Evolutionary conservation across 2,888 invertebrate species (phyloP), one percentile per base, ranked within the genome.

Genomic region (Portevinia maculata): DNA sequence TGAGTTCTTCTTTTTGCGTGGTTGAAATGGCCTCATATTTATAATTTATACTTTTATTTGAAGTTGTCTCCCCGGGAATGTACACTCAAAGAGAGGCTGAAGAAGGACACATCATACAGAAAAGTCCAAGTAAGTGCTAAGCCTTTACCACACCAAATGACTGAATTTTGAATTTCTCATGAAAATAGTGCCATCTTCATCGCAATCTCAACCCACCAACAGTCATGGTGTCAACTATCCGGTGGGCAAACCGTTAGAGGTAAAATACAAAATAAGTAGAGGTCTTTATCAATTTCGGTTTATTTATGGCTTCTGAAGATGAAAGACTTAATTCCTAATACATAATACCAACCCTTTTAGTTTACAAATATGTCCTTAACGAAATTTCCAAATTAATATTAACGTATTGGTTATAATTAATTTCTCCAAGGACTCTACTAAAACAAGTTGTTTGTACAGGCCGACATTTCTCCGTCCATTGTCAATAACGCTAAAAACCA

Each of bases 241-340:
- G 0, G 93, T 95, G 41, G 96, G 96, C 46, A 96, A 95, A 90
- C 96, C 97, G 0, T 91, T 97, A 44, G 96, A 96, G 93, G 96
- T 96, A 91, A 70, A 15, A 11, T 2, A 9, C 0, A 44, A 41
- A 15, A 19, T 44, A 19, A 28, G 19, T 53, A n/a, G 19, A 53
- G 41, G 11, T 24, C 24, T 24, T 5, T 24, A 24, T 24, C 15
- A 37, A 28, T 37, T 32, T 59, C n/a, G n/a, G n/a, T n/a, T n/a
- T n/a, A 37, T 55, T 55, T 46, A 73, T 37, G 34, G 64, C 79
- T 59, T 60, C 57, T 70, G 13, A 17, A 24, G 13, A 21, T 34
- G 44, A 37, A 73, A 73, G 41, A 17, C 21, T 44, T 15, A 44
- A 5, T 11, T 30, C 41, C 7, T 50, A 50, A 41, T 30, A 8